Base-by-base conservation (phyloP, 1,140 invertebrate genomes). In the fruit fly (Drosophila melanogaster) region DNA sequence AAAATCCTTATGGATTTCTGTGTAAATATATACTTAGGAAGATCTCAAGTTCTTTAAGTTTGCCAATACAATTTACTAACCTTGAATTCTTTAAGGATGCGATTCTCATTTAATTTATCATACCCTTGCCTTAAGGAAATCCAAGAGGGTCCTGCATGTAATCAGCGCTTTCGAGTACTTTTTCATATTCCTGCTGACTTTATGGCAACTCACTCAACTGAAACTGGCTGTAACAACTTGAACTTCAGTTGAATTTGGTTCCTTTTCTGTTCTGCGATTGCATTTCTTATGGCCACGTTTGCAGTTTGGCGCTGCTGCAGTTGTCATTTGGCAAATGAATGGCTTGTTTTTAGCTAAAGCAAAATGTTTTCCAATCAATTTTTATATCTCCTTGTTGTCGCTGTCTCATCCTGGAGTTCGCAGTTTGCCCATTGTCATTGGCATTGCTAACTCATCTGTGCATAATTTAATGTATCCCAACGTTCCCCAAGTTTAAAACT, bases 381-480 rank as follows among this genome's bases (percentile, higher is more conserved):
- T 91, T 91, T 91, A 91, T 91, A 50, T 77, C 66, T 83, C 64
- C 65, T 67, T 64, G 74, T 62, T 76, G 77, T 77, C 72, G 73
- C 53, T 56, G 49, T 46, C 54, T 33, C 57, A 22, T 56, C 56
- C 40, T 51, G 55, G 17, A 22, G 30, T 33, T 19, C 24, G 14
- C 49, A 26, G 33, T 57, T 69, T 1, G 15, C 50, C 41, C 79
- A 79, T 84, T 79, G 81, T 77, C 79, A 86, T 86, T 80, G 75
- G 69, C 77, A 90, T 79, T 91, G 90, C 90, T 85, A 91, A 91
- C 90, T 91, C 90, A 91, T 91, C 90, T 91, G 90, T 86, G 90
- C 90, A 90, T 91, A 91, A 91, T 89, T 91, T 91, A 91, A 91
- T 91, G 86, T 17, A 37, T 49, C 47, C 53, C 41, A 47, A 10